Conservation (phyloP, 2,113 vertebrate genomes). For the Alligator mississippiensis region DNA sequence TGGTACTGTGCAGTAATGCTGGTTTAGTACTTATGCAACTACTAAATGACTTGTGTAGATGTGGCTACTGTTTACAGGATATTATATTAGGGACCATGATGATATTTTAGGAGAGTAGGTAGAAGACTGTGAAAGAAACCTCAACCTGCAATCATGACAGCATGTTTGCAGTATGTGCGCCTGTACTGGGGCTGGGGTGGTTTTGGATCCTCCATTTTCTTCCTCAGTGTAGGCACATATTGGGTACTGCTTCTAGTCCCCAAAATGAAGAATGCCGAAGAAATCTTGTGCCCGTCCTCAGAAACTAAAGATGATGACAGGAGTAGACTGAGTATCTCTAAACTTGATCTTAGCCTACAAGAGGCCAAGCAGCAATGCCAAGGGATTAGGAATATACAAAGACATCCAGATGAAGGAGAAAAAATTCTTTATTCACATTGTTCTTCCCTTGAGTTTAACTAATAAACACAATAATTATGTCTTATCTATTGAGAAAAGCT, state of each 20-base stretch:
- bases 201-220: neutral
- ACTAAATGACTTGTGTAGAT: neutral
- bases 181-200: neutral
- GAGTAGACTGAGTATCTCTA: neutral
- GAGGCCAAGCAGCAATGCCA: too few species aligned
- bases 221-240: neutral
- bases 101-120: neutral
- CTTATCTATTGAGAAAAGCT: constrained; percentile 35
- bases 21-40: too few species aligned
- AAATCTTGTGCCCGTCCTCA: neutral
- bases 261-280: neutral
- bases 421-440: neutral
- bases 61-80: neutral
- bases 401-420: neutral
- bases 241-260: neutral
- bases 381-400: neutral
- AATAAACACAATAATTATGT: neutral
- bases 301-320: neutral
- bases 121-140: neutral
- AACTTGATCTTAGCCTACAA: neutral
- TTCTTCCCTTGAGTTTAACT: neutral
- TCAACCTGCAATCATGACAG: neutral
- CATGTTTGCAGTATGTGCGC: neutral
- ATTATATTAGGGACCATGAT: neutral
- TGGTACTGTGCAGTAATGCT: too few species aligned